Base-by-base conservation (phyloP, 2,797 vertebrate genomes). In the Neopelma chrysocephalum region DNA sequence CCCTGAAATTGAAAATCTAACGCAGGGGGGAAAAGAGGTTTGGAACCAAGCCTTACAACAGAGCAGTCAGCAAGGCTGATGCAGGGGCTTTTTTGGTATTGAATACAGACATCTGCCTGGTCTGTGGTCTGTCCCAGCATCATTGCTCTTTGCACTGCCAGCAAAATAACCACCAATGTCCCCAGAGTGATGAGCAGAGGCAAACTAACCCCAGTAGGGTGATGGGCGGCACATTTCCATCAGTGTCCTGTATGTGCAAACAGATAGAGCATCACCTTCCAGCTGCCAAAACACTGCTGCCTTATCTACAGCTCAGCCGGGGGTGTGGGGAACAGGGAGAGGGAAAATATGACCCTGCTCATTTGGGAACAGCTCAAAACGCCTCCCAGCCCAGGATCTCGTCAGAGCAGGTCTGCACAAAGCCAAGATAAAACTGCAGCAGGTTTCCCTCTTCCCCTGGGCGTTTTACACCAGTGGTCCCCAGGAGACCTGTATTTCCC, bases 261-360 rank as follows among this genome's bases (percentile, higher is more conserved):
- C 86, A 97, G 95, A 95, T 57, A 93, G 81, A 86, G 60, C 12
- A 9, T n/a, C 75, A 42, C 83, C 53, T 79, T 69, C 92, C 96
- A 96, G 95, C 92, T 96, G 96, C 94, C 91, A 88, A 95, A 97
- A 94, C 73, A 85, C 83, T 18, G 68, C 42, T 5, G 42, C 61
- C 81, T 96, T 96, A 96, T 96, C 95, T 95, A 27, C 58, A n/a
- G 78, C 0, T 4, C 87, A 79, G 82, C 69, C 50, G 88, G 38
- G 71, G 72, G 40, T 3, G 51, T 16, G 4, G 62, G 87, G 87
- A 78, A 85, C 69, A 89, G 73, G 29, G 70, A 60, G 36, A 91
- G 48, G 76, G 89, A 96, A 96, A 96, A 96, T 40, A 40, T 88
- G 85, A 93, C 73, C 1, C 0, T 3, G 47, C 4, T 87, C 50